Percentiles rank a stretch among this genome's conserved stretches.
Evolutionary conservation across 2,797 vertebrate genomes (phyloP).

Genomic region (Amblyraja radiata): DNA sequence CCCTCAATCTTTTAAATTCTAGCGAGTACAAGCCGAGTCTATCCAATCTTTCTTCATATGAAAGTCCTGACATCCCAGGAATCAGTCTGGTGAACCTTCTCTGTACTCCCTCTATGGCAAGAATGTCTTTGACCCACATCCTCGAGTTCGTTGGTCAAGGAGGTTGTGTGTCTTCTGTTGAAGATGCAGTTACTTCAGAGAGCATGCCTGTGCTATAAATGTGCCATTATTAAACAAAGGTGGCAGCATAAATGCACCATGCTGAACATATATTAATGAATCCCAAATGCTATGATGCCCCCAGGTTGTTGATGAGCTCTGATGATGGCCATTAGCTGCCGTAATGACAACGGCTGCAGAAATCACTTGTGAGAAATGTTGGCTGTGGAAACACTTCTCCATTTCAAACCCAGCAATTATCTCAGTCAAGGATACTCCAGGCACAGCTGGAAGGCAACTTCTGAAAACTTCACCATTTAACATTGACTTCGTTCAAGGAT

Average conservation of each 20-base stretch:
- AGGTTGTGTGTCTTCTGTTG: neutral
- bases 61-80: too few relatives aligned
- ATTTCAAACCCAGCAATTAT: neutral
- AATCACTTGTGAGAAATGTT: neutral
- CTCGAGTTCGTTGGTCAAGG: neutral
- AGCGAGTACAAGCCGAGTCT: too few relatives aligned
- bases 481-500: neutral
- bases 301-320: conserved; percentile 10
- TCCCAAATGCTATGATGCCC: neutral
- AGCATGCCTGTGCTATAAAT: conserved; percentile 13
- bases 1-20: too few relatives aligned
- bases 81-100: too few relatives aligned
- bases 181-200: neutral
- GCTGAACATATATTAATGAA: neutral
- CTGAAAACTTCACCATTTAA: neutral
- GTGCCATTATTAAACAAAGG: neutral
- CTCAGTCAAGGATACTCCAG: conserved; percentile 12
- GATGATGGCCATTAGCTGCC: conserved; percentile 24
- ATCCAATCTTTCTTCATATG: too few relatives aligned
- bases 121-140: neutral
- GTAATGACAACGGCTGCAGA: conserved; percentile 19
- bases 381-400: neutral
- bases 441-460: conserved; percentile 5
- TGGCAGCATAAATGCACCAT: neutral
- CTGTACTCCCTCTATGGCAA: too few relatives aligned